Percentiles rank a stretch among this genome's conserved stretches.
Conservation (phyloP, 2,888 invertebrate species). For the Panorpa germanica region DNA sequence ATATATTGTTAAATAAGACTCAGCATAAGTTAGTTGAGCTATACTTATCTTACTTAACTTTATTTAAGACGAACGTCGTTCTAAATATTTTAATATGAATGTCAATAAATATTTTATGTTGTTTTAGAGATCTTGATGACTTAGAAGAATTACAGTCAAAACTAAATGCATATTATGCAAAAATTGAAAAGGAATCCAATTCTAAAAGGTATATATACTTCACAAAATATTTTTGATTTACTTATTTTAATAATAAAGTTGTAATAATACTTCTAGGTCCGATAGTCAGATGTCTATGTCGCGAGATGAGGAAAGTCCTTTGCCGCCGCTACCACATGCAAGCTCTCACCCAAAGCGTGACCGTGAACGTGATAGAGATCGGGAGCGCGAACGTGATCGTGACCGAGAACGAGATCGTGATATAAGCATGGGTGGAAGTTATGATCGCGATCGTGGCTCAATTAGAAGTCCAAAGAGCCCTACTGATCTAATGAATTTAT, state of each 20-base stretch:
- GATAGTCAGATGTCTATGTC: slow-evolving; percentile 1
- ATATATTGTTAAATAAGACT: too few species aligned
- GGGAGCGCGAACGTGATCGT: slow-evolving; percentile 6
- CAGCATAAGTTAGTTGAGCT: too few species aligned
- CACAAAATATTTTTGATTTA: slow-evolving; percentile 30
- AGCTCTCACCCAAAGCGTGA: slow-evolving; percentile 2
- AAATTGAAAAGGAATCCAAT: slow-evolving; percentile 43
- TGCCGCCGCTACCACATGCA: too few species aligned
- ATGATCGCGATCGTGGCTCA: too few species aligned
- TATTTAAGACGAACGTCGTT: too few species aligned
- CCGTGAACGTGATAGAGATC: slow-evolving; percentile 3
- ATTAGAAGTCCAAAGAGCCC: too few species aligned
- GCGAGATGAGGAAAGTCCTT: slow-evolving; percentile 12
- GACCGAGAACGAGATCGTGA: slow-evolving; percentile 9
- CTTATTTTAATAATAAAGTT: slow-evolving; percentile 7
- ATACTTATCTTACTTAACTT: too few species aligned
- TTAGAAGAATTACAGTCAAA: slow-evolving; percentile 59
- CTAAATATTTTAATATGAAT: too few species aligned
- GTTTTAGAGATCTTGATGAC: slow-evolving; percentile 37
- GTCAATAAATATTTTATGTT: slow-evolving; percentile 6
- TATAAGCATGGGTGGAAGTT: too few species aligned
- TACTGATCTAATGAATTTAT: too few species aligned
- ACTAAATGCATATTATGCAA: slow-evolving; percentile 58
- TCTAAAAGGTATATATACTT: too few species aligned
- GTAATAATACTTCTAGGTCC: background rate